phyloP scores from a whole-genome alignment of 2,888 invertebrate genomes.

The Metellina segmentata region DNA sequence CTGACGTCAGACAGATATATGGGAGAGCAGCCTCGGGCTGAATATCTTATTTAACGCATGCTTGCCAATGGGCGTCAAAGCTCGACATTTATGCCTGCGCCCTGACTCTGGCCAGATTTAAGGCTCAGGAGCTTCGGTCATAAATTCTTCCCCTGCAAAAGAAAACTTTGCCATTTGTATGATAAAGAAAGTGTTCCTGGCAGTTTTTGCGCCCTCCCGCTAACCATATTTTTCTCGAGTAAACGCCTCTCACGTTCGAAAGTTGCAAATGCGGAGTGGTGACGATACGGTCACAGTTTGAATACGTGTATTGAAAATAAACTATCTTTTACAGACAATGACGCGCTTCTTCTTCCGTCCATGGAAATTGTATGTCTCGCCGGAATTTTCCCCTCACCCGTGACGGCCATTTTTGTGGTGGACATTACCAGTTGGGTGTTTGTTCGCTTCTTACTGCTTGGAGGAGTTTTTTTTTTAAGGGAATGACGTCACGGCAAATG shows the following conservation, averaged over 20 bases:
- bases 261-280: not conserved
- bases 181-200: constrained; percentile 46
- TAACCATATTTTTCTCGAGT: constrained; percentile 41
- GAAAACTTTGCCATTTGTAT: constrained; percentile 47
- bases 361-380: not conserved
- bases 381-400: not conserved
- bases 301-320: constrained; percentile 37
- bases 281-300: constrained; percentile 11
- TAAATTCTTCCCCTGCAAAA: constrained; percentile 37
- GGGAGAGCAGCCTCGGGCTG: not conserved
- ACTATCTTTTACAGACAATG: constrained; percentile 30
- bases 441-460: not conserved
- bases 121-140: constrained; percentile 20
- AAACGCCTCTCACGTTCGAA: constrained; percentile 9
- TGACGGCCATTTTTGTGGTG: not conserved
- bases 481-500: not conserved
- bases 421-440: too few relatives aligned
- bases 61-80: constrained; percentile 53
- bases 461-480: not conserved
- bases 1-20: constrained; percentile 54
- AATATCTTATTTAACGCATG: constrained; percentile 72
- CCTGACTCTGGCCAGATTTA: constrained; percentile 59
- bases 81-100: constrained; percentile 55
- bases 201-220: constrained; percentile 7
- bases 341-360: not conserved